phyloP scores from a whole-genome alignment of 1,140 invertebrate species.

The Drosophila grimshawi region DNA sequence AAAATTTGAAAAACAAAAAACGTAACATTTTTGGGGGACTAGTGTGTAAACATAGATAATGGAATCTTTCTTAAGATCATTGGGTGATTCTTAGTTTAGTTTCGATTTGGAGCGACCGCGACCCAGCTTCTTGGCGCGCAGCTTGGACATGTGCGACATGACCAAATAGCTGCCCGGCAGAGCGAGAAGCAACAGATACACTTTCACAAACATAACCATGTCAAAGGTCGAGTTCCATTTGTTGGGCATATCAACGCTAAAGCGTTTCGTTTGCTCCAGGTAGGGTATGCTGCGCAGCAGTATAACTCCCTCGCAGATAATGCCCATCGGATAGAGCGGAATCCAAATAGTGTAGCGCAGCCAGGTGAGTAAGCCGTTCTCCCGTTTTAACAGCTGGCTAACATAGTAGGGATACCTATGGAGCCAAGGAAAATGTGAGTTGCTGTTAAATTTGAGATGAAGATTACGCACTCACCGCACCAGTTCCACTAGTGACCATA shows the following conservation, averaged over 20 bases:
- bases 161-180: constrained; percentile 90
- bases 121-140: constrained; percentile 87
- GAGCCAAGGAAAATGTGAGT: background rate
- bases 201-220: constrained; percentile 91
- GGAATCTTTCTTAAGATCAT: background rate
- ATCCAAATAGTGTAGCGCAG: constrained; percentile 97
- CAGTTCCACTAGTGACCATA: constrained; percentile 93
- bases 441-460: background rate
- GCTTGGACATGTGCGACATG: constrained; percentile 92
- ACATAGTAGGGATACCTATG: constrained; percentile 95
- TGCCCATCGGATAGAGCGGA: constrained; percentile 94
- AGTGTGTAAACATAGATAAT: constrained; percentile 2
- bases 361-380: constrained; percentile 94
- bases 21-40: constrained; percentile 1
- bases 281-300: constrained; percentile 93
- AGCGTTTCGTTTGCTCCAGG: constrained; percentile 93
- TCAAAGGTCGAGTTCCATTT: constrained; percentile 94
- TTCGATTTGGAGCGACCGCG: constrained; percentile 62
- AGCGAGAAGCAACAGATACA: constrained; percentile 91
- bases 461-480: constrained; percentile 87
- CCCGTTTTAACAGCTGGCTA: constrained; percentile 90
- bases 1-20: background rate
- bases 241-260: constrained; percentile 92
- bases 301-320: constrained; percentile 94
- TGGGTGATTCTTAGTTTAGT: constrained; percentile 20